Percentiles rank a stretch among this genome's conserved stretches.
Evolutionary conservation across 2,888 invertebrate species (phyloP).

Genomic region (Vandiemenella viatica): DNA sequence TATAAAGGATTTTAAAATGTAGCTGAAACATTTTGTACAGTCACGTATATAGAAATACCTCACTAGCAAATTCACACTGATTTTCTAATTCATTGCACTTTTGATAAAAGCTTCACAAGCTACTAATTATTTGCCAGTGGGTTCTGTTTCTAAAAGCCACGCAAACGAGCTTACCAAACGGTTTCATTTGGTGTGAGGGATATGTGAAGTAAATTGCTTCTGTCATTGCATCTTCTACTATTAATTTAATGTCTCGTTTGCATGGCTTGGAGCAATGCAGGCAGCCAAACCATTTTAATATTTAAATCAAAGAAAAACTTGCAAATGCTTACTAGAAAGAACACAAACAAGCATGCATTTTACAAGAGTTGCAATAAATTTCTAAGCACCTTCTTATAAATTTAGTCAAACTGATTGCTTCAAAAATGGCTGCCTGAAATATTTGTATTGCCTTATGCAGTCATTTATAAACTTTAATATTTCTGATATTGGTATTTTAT

Average conservation of each 20-base stretch:
- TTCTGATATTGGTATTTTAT: neutral
- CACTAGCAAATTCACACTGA: slow-evolving; percentile 12
- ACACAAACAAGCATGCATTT: neutral
- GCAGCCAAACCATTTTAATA: too few relatives aligned
- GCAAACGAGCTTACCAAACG: neutral
- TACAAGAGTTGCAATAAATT: neutral
- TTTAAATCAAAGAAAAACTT: too few relatives aligned
- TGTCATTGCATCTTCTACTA: too few relatives aligned
- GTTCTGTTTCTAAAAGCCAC: neutral
- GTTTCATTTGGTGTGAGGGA: too few relatives aligned
- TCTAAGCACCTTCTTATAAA: neutral
- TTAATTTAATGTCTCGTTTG: neutral
- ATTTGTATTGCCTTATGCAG: neutral
- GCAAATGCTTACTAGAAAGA: too few relatives aligned
- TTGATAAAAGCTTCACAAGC: neutral
- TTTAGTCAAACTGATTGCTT: neutral
- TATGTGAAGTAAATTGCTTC: too few relatives aligned
- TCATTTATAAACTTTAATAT: neutral
- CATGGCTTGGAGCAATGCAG: neutral
- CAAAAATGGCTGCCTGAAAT: neutral
- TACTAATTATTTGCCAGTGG: neutral
- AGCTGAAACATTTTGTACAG: slow-evolving; percentile 8
- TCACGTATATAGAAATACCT: slow-evolving; percentile 10
- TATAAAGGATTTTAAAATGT: neutral
- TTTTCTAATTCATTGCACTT: neutral